Evolutionary conservation across 2,797 vertebrate genomes (phyloP), one percentile per base, ranked within the genome.

Genomic region (Hippocampus kuda): DNA sequence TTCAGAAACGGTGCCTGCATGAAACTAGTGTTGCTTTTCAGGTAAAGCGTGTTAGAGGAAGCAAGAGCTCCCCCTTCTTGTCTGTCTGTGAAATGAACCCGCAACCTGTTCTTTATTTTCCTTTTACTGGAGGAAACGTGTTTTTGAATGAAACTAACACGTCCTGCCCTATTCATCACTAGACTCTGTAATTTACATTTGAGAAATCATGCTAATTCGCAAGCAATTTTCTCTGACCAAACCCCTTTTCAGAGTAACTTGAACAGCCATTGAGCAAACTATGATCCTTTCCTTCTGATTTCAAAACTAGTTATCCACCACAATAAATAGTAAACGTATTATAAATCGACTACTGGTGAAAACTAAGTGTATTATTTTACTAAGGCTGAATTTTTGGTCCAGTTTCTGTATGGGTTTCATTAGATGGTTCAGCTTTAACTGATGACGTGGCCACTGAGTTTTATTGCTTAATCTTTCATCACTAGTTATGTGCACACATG

Each of bases 51-150:
- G 64, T 75, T 84, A 77, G 74, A 79, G 81, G 77, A 84, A 68
- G 83, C 82, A 81, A 87, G 81, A 81, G 88, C 86, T 87, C 85
- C 86, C 85, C 87, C 86, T 87, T 88, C 86, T 88, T 90, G 84
- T 86, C 73, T 84, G 65, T 61, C 65, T 81, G 79, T 72, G 76
- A 78, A 66, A 79, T 72, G 42, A 65, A 68, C 64, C 74, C 46
- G 27, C 71, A 76, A 26, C 20, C 51, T 42, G 12, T 22, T 51
- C 3, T 53, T 20, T 13, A 22, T n/a, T 34, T 2, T 12, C 4
- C 30, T 49, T 62, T 70, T 41, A 16, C n/a, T 24, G 3, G 9
- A 16, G 26, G 27, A 30, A 30, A 60, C 57, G 30, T 30, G 16
- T 16, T 30, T 10, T 57, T 57, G 11, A 57, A 5, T 57, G 13